These are phyloP conservation scores for Drosophila baimaii DNA, from an alignment of 1,140 invertebrate genomes.

Conservation along the genomic window DNA sequence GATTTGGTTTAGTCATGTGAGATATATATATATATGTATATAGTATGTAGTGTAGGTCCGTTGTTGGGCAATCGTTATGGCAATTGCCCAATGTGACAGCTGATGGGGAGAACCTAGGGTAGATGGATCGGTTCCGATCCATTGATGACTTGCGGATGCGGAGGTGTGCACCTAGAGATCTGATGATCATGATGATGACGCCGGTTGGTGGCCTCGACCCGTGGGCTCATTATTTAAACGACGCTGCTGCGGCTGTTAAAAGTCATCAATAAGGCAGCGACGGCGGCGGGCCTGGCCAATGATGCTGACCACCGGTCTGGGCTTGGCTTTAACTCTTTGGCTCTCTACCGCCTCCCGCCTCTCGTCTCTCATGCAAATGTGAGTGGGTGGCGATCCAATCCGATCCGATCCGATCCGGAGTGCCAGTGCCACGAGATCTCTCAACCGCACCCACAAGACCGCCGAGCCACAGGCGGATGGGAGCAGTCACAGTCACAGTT, in stretches of 20 bases:
- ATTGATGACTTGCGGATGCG: constrained; percentile 75
- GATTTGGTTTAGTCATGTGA: constrained; percentile 68
- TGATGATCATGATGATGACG: constrained; percentile 1
- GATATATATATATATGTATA: no score
- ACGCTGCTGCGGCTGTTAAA: constrained; percentile 77
- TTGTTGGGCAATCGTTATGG: constrained; percentile 63
- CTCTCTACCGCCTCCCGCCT: background rate
- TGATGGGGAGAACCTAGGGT: constrained; percentile 42
- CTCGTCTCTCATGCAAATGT: constrained; percentile 67
- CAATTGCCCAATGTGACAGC: constrained; percentile 68
- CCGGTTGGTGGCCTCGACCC: constrained; percentile 50
- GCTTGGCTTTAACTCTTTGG: constrained; percentile 64
- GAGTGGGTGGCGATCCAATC: constrained; percentile 67
- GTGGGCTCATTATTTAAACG: constrained; percentile 80
- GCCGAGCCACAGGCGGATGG: constrained; percentile 48
- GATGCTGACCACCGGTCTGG: constrained; percentile 68
- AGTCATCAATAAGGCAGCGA: constrained; percentile 71
- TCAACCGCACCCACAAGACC: constrained; percentile 44
- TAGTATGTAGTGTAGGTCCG: no score
- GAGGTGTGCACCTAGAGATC: constrained; percentile 48
- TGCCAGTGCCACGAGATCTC: constrained; percentile 3
- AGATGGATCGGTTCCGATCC: constrained; percentile 50
- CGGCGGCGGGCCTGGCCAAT: constrained; percentile 53
- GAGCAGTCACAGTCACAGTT: constrained; percentile 41
- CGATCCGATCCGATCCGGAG: constrained; percentile 8